A percentile compares a stretch with the other conserved stretches of the same genome.
Evolutionary conservation across 2,113 vertebrate species (phyloP).

Genomic region (Ellobius talpinus): DNA sequence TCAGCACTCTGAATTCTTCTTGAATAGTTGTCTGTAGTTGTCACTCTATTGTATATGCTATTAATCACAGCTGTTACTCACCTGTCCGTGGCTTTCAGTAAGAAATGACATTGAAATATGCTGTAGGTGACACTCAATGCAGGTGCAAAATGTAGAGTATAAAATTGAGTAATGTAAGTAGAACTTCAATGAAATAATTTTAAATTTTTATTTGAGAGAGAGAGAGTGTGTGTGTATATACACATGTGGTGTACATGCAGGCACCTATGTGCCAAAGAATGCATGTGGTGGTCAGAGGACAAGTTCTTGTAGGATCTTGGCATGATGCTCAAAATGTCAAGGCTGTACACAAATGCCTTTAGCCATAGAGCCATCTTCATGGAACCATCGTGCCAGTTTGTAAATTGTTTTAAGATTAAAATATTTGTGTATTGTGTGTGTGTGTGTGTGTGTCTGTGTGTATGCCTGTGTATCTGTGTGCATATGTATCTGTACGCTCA

Average conservation of each 20-base stretch:
- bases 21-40: not conserved
- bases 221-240: not conserved
- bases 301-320: not conserved
- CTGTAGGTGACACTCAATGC: not conserved
- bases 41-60: not conserved
- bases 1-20: not conserved
- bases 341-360: not conserved
- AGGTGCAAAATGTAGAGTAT: not conserved
- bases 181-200: not conserved
- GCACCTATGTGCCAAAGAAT: not conserved
- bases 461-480: not conserved
- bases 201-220: not conserved
- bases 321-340: not conserved
- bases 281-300: not conserved
- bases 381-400: not conserved
- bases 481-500: too few species aligned
- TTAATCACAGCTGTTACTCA: not conserved
- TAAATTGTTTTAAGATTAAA: not conserved
- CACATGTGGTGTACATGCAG: not conserved
- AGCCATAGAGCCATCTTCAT: not conserved
- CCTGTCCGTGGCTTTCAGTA: not conserved
- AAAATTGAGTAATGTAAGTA: not conserved
- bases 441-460: not conserved
- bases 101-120: not conserved
- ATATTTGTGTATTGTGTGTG: not conserved